A percentile compares a stretch with the other conserved stretches of the same genome.
Evolutionary conservation across 92 coral and sea anemone genomes (phyloP).

Genomic region (Umimayanthus kanabou): DNA sequence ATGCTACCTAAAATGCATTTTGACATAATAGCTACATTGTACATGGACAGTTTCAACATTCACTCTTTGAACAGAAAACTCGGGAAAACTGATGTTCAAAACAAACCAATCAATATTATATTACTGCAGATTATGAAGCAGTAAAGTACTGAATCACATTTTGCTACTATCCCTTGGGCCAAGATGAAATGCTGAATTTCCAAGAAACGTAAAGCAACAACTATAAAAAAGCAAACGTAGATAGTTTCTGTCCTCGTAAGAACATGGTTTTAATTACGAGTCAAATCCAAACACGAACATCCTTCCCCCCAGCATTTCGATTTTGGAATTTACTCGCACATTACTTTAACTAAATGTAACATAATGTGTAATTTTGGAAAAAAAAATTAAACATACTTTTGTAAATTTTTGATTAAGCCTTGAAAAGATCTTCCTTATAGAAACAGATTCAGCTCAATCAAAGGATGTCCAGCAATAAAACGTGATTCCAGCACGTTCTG

Average conservation of each 20-base stretch:
- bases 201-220: background rate
- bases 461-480: too few species aligned
- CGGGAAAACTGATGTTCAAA: background rate
- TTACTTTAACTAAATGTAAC: background rate
- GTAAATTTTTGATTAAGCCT: background rate
- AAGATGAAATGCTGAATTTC: background rate
- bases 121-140: background rate
- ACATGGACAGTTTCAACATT: too few species aligned
- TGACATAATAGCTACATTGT: too few species aligned
- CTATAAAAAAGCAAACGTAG: background rate
- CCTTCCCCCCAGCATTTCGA: too few species aligned
- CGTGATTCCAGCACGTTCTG: background rate
- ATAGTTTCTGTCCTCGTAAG: background rate
- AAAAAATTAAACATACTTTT: background rate
- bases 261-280: background rate
- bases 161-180: background rate
- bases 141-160: background rate
- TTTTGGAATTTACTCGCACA: too few species aligned
- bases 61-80: background rate
- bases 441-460: background rate
- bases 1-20: background rate
- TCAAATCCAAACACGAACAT: too few species aligned
- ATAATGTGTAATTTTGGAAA: background rate
- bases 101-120: too few species aligned
- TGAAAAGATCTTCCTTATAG: background rate